A percentile compares a stretch with the other conserved stretches of the same genome.
Conservation (phyloP, 2,113 vertebrate species). For the Atractosteus spatula region DNA sequence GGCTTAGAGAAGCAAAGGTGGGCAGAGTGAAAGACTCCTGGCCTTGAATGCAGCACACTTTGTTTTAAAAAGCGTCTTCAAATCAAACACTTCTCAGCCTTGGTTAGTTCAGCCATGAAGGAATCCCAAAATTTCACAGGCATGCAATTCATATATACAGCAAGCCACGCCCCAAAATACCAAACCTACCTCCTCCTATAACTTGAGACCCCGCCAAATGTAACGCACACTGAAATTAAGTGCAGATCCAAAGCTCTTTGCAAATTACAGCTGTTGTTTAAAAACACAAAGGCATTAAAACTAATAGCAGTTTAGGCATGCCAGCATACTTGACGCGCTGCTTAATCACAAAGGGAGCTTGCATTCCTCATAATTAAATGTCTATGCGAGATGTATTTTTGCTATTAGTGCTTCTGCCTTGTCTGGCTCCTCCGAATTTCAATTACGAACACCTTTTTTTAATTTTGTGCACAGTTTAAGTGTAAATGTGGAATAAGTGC, state of each 20-base stretch:
- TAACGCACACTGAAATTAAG: background rate
- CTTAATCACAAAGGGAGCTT: conserved; percentile 1
- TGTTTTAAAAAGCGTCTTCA: too few species aligned
- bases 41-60: too few species aligned
- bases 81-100: too few species aligned
- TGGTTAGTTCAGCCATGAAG: too few species aligned
- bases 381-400: background rate
- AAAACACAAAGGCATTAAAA: background rate
- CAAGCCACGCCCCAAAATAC: background rate
- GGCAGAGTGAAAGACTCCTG: too few species aligned
- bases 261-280: background rate
- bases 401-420: background rate
- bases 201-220: background rate
- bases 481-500: too few species aligned
- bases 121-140: too few species aligned
- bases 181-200: background rate
- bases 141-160: too few species aligned
- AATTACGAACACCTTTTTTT: too few species aligned
- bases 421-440: background rate
- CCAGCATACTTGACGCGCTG: background rate
- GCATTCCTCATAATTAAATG: background rate
- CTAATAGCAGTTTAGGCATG: background rate
- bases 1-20: too few species aligned
- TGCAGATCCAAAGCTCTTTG: background rate
- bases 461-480: too few species aligned